phyloP scores from a whole-genome alignment of 2,888 invertebrate genomes.

The Eupeodes luniger region DNA sequence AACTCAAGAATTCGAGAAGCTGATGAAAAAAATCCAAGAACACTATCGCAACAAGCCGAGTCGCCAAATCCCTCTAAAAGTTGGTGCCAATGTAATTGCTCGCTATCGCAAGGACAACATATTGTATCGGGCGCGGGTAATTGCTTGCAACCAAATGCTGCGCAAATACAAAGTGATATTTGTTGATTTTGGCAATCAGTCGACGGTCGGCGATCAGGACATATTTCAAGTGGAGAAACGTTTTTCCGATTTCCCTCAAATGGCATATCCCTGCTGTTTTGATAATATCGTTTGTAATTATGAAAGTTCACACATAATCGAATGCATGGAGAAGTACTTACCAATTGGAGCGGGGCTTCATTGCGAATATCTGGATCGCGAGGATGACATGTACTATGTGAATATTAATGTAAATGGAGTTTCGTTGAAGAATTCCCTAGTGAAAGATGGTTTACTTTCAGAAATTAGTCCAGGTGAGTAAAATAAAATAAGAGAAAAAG shows the following conservation, averaged over 20 bases:
- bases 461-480: conserved; percentile 79
- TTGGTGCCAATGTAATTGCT: conserved; percentile 89
- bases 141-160: conserved; percentile 85
- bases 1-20: conserved; percentile 86
- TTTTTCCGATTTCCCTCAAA: conserved; percentile 88
- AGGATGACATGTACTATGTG: conserved; percentile 80
- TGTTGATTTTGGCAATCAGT: conserved; percentile 91
- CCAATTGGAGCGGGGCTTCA: conserved; percentile 80
- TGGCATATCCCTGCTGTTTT: conserved; percentile 89
- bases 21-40: conserved; percentile 90
- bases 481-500: too few relatives aligned
- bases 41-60: conserved; percentile 86
- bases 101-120: conserved; percentile 89
- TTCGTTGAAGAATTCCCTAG: conserved; percentile 80
- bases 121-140: conserved; percentile 89
- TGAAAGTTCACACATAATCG: conserved; percentile 83
- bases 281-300: conserved; percentile 86
- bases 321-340: conserved; percentile 82
- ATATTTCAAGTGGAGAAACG: conserved; percentile 89
- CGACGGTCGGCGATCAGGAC: conserved; percentile 87
- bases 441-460: conserved; percentile 80
- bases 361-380: conserved; percentile 81
- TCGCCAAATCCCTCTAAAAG: conserved; percentile 83
- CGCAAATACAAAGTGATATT: conserved; percentile 88
- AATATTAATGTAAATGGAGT: conserved; percentile 81